A percentile compares a stretch with the other conserved stretches of the same genome.
Evolutionary conservation across 2,113 vertebrate genomes (phyloP).

Genomic region (Oncorhynchus gorbuscha): DNA sequence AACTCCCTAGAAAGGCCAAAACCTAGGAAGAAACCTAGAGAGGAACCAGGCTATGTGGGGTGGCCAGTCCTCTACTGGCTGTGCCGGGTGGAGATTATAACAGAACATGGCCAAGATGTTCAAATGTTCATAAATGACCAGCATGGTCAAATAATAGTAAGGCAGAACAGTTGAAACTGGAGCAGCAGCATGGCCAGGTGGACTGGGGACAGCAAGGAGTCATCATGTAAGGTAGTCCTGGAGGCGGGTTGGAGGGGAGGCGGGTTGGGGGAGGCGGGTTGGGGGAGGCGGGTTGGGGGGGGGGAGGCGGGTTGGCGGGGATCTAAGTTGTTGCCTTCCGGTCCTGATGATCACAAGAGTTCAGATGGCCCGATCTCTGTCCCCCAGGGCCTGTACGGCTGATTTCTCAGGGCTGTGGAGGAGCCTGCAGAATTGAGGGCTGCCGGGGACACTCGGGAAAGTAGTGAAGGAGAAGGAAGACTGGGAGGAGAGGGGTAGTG

Average conservation of each 20-base stretch:
- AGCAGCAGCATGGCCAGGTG: too few relatives aligned
- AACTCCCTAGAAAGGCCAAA: too few relatives aligned
- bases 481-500: conserved; percentile 86
- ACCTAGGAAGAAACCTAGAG: too few relatives aligned
- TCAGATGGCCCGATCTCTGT: conserved; percentile 97
- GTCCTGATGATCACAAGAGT: conserved; percentile 47
- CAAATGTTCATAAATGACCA: too few relatives aligned
- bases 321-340: conserved; percentile 64
- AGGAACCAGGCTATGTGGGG: too few relatives aligned
- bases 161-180: conserved; percentile 10
- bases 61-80: too few relatives aligned
- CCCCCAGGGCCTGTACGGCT: conserved; percentile 94
- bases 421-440: conserved; percentile 76
- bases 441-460: conserved; percentile 87
- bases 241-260: neutral
- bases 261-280: neutral
- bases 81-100: too few relatives aligned
- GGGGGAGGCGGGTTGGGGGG: neutral
- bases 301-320: neutral
- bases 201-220: too few relatives aligned
- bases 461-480: conserved; percentile 89
- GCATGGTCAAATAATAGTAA: too few relatives aligned
- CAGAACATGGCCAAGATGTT: too few relatives aligned
- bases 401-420: conserved; percentile 78
- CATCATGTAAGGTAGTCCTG: too few relatives aligned